Conservation (phyloP, 2,888 invertebrate genomes). For the Mythimna pallens region DNA sequence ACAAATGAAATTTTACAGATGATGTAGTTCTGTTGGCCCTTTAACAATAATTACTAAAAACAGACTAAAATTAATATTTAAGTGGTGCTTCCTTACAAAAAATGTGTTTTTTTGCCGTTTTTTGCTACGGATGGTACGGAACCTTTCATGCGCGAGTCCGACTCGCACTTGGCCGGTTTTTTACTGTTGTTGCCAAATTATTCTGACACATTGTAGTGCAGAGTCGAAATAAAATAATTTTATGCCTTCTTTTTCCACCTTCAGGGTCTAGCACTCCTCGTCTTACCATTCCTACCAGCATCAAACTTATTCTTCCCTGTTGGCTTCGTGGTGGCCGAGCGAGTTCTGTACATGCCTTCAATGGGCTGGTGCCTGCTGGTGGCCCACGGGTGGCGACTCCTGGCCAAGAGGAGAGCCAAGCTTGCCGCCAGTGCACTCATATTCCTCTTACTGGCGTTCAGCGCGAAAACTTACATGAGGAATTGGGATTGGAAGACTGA, state of each 20-base stretch:
- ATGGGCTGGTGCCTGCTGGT: constrained; percentile 99
- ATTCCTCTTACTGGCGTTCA: constrained; percentile 94
- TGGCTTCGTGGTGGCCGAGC: constrained; percentile 98
- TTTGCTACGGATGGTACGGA: no score
- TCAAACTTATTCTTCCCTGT: constrained; percentile 99
- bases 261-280: constrained; percentile 96
- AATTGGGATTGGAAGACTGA: constrained; percentile 98
- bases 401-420: constrained; percentile 92
- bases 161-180: neutral
- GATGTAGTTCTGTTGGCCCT: no score
- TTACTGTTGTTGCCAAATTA: neutral
- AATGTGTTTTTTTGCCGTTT: no score
- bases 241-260: constrained; percentile 68
- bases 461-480: constrained; percentile 95
- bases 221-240: neutral
- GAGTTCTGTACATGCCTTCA: constrained; percentile 98
- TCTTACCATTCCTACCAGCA: constrained; percentile 98
- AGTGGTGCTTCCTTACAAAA: no score
- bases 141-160: no score
- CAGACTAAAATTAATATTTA: no score
- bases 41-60: no score
- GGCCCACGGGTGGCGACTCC: constrained; percentile 95
- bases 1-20: no score
- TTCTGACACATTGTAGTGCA: neutral
- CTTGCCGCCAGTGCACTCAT: constrained; percentile 93